Evolutionary conservation across 2,888 invertebrate species (phyloP).

Genomic region (Chalcis sispes): DNA sequence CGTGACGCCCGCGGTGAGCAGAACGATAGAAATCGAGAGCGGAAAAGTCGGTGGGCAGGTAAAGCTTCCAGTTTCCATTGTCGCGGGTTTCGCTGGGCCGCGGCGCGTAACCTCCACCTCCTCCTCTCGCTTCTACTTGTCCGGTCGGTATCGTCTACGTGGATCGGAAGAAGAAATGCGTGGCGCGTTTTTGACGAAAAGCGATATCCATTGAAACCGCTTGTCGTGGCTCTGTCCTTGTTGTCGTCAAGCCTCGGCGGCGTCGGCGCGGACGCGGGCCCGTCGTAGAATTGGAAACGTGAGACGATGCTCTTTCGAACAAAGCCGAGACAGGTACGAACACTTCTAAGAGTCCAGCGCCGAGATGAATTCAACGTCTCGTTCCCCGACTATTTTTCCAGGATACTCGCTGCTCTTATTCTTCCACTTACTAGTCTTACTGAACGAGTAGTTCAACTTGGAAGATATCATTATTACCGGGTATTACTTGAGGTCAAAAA

Average conservation of each 20-base stretch:
- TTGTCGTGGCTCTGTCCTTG: not conserved
- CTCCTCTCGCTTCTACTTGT: not conserved
- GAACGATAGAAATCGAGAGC: constrained; percentile 65
- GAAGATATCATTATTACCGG: constrained; percentile 39
- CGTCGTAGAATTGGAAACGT: constrained; percentile 67
- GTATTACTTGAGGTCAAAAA: constrained; percentile 37
- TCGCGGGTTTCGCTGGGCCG: constrained; percentile 38
- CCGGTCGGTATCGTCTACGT: constrained; percentile 51
- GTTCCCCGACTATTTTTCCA: not conserved
- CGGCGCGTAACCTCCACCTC: constrained; percentile 28
- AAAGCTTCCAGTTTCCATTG: constrained; percentile 62
- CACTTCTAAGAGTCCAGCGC: constrained; percentile 67
- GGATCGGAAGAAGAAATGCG: constrained; percentile 61
- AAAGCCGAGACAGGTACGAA: constrained; percentile 73
- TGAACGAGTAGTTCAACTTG: constrained; percentile 19
- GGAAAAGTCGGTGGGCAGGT: constrained; percentile 66
- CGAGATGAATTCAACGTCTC: constrained; percentile 47
- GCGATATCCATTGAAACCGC: constrained; percentile 68
- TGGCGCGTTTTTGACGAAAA: constrained; percentile 64
- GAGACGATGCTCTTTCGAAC: constrained; percentile 67
- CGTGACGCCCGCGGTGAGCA: constrained; percentile 22
- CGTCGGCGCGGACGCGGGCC: not conserved
- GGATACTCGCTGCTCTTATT: not conserved
- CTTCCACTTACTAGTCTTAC: constrained; percentile 43
- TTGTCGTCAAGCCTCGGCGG: constrained; percentile 47